These are phyloP conservation scores for Oceanodroma leucorhoa DNA, from an alignment of 2,797 vertebrate species.

Conservation along the genomic window DNA sequence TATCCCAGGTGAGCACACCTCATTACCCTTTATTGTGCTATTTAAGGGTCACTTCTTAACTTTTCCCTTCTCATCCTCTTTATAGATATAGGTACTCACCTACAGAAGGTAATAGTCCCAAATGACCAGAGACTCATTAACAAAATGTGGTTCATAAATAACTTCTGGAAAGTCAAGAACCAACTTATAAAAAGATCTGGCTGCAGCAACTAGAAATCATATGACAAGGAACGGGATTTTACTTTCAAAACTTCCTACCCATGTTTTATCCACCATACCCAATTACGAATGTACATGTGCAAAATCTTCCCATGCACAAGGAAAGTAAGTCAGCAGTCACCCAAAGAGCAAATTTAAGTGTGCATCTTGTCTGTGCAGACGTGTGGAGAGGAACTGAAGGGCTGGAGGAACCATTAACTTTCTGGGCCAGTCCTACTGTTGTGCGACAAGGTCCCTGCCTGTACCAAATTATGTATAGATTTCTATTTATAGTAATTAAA, in stretches of 20 bases:
- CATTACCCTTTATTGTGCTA: background rate
- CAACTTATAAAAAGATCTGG: background rate
- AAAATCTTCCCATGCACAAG: background rate
- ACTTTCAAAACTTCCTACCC: background rate
- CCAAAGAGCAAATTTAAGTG: background rate
- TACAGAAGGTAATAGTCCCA: background rate
- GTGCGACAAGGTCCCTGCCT: background rate
- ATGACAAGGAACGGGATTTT: background rate
- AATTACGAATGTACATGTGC: background rate
- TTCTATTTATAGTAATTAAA: background rate
- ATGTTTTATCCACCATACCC: background rate
- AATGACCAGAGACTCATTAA: background rate
- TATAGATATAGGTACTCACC: background rate
- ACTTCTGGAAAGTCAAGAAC: background rate
- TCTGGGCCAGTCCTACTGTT: background rate
- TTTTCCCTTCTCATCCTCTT: background rate
- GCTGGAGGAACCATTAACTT: background rate
- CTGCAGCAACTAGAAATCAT: background rate
- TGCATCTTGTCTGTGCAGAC: background rate
- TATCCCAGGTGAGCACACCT: background rate
- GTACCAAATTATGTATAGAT: background rate
- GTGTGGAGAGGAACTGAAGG: background rate
- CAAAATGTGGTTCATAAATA: background rate
- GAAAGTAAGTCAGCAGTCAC: background rate
- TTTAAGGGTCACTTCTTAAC: background rate